These are phyloP conservation scores for Neodiprion lecontei DNA, from an alignment of 1,140 invertebrate genomes.

Conservation along the genomic window DNA sequence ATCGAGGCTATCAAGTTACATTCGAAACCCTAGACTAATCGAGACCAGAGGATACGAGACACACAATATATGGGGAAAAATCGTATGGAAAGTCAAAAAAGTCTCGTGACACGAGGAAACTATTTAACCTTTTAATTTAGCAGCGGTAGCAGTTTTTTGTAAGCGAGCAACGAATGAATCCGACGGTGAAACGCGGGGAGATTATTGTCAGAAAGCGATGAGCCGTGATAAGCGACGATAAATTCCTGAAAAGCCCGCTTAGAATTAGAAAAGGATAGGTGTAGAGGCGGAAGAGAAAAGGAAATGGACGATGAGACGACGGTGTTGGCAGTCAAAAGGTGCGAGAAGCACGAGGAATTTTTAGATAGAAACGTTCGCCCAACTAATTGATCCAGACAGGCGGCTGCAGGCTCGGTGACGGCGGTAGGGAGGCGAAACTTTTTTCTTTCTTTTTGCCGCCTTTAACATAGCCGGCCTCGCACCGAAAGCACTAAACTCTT, in stretches of 20 bases:
- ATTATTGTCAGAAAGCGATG: no score
- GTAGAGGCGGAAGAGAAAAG: slow-evolving; percentile 19
- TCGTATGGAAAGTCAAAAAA: not conserved
- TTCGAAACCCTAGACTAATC: not conserved
- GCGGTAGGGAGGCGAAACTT: not conserved
- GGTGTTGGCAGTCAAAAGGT: slow-evolving; percentile 14
- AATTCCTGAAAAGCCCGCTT: no score
- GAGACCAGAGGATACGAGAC: not conserved
- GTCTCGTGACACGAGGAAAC: not conserved
- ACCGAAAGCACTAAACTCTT: slow-evolving; percentile 33
- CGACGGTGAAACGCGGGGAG: no score
- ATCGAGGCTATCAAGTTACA: not conserved
- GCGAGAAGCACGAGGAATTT: slow-evolving; percentile 12
- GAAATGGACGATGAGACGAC: slow-evolving; percentile 22
- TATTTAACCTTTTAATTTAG: not conserved
- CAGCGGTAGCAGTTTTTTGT: not conserved
- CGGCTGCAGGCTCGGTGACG: not conserved
- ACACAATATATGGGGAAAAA: not conserved
- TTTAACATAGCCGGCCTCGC: no score
- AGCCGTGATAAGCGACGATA: no score
- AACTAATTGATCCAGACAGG: not conserved
- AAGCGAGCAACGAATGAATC: no score
- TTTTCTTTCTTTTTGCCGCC: no score
- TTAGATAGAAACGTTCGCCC: not conserved
- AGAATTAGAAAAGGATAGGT: slow-evolving; percentile 18